A percentile compares a stretch with the other conserved stretches of the same genome.
These are phyloP conservation scores for Neuroterus valhalla DNA, from an alignment of 1,140 invertebrate genomes.

Conservation along the genomic window DNA sequence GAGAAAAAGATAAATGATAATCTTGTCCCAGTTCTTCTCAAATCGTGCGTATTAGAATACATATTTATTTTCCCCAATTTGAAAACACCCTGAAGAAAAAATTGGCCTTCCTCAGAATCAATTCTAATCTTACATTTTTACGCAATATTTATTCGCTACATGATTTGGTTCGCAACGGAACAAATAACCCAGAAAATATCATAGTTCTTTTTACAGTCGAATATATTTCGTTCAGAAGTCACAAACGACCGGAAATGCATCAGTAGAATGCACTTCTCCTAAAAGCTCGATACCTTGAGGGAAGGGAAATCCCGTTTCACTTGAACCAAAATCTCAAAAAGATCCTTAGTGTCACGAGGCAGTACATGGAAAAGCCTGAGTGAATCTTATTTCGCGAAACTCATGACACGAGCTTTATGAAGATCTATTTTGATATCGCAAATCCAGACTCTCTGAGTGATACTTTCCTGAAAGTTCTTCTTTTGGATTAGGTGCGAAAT, in stretches of 20 bases:
- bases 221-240: conserved; percentile 20
- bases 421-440: conserved; percentile 55
- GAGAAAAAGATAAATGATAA: conserved; percentile 43
- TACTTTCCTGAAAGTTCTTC: conserved; percentile 35
- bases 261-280: conserved; percentile 6
- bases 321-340: conserved; percentile 20
- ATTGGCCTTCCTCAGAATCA: no score
- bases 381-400: conserved; percentile 36
- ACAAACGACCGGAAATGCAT: conserved; percentile 21
- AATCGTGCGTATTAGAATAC: no score
- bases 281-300: not conserved
- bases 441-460: conserved; percentile 53
- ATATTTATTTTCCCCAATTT: no score
- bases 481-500: conserved; percentile 45
- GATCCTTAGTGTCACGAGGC: conserved; percentile 4
- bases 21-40: no score
- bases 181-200: no score
- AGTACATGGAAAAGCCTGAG: conserved; percentile 22
- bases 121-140: no score
- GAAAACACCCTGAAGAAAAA: no score
- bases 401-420: conserved; percentile 46
- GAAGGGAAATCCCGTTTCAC: conserved; percentile 17
- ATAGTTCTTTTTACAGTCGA: not conserved
- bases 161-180: no score
- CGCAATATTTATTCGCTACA: no score